Evolutionary conservation across 2,888 invertebrate species (phyloP).

Genomic region (Ommatoiulus sabulosus): DNA sequence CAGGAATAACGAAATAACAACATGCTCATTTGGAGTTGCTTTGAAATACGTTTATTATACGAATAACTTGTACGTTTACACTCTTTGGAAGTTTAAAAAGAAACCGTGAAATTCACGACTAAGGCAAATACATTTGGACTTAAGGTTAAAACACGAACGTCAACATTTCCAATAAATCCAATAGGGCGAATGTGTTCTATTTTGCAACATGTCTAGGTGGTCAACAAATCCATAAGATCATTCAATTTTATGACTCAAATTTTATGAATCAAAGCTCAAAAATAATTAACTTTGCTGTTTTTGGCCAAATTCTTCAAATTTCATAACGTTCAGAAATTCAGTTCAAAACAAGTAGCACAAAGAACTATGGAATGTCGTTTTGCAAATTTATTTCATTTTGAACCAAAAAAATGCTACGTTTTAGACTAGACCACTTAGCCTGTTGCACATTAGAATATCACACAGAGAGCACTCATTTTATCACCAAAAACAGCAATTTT

Average conservation of each 20-base stretch:
- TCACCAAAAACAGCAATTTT: neutral
- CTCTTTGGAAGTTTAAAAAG: constrained; percentile 15
- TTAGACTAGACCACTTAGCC: neutral
- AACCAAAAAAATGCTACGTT: no score
- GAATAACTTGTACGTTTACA: constrained; percentile 44
- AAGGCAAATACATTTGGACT: neutral
- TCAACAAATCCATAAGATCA: neutral
- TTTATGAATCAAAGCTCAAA: no score
- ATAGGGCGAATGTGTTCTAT: neutral
- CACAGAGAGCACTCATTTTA: neutral
- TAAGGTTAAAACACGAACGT: neutral
- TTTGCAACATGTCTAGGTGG: neutral
- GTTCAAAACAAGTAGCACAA: neutral
- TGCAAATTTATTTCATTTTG: no score
- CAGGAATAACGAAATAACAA: neutral
- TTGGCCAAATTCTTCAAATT: no score
- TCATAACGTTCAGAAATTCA: neutral
- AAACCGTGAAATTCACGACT: constrained; percentile 3
- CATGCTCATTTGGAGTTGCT: neutral
- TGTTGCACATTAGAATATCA: neutral
- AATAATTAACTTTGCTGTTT: no score
- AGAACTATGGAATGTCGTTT: no score
- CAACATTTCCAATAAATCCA: neutral
- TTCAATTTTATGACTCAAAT: neutral
- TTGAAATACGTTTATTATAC: constrained; percentile 34